Evolutionary conservation across 2,113 vertebrate species (phyloP), one percentile per base, ranked within the genome.

Genomic region (Agelaius tricolor): DNA sequence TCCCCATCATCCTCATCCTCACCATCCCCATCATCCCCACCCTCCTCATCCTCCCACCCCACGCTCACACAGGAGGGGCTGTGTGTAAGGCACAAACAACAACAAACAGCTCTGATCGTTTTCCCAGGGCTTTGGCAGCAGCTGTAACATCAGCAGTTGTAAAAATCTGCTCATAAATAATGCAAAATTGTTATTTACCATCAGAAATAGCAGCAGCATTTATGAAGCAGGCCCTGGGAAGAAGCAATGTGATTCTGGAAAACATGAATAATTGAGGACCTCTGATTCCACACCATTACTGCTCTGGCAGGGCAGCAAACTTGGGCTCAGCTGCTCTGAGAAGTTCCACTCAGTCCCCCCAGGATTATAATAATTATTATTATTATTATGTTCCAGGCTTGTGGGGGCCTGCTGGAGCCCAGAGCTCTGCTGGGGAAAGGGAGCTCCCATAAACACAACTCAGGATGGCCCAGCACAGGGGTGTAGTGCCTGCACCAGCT

Each of bases 111-210:
- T 16, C 47, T 24, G 23, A 82, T 15, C 6, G 74, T 43, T 85
- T 59, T 63, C 78, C 84, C 91, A 51, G 87, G 2, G 55, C 84
- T 73, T 59, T 91, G 96, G 87, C 96, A 89, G 95, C 92, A 90
- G 88, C 93, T 92, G 88, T 69, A 94, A 78, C 81, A 90, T 41
- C 94, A 90, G 96, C 92, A 86, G 88, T 96, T 84, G 96, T 97
- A 94, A 82, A 87, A 97, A 95, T 95, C 90, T 57, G 47, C 71
- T 68, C 94, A 95, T 96, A 96, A 97, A 96, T 97, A 96, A 97
- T 96, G 93, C 92, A 96, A 61, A 96, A 93, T 94, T 95, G 96
- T 94, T 96, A 90, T 95, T 96, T 96, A 90, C 94, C 94, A 86
- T 94, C 90, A 93, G 92, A 96, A 96, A 96, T 92, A 96, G 93